Evolutionary conservation across 2,888 invertebrate species (phyloP).

Genomic region (Pecten maximus): DNA sequence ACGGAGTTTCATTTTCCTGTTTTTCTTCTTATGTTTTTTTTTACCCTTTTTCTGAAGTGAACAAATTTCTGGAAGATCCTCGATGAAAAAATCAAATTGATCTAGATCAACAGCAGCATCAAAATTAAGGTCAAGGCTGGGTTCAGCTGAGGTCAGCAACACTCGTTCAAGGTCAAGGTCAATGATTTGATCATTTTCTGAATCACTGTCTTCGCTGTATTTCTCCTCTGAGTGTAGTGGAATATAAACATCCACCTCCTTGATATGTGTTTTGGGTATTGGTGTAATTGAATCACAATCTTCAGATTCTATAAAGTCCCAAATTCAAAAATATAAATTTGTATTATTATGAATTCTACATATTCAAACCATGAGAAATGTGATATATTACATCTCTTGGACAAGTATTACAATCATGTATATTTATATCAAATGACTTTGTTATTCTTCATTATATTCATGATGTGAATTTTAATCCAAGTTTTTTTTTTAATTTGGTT

Average conservation of each 20-base stretch:
- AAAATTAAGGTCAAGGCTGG: slow-evolving; percentile 57
- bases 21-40: slow-evolving; percentile 45
- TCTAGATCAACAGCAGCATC: slow-evolving; percentile 57
- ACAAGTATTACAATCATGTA: too few relatives aligned
- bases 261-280: not conserved
- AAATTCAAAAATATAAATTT: not conserved
- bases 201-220: not conserved
- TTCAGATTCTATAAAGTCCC: not conserved
- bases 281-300: not conserved
- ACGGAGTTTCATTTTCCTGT: slow-evolving; percentile 13
- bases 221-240: not conserved
- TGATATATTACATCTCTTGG: too few relatives aligned
- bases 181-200: not conserved
- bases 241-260: not conserved
- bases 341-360: too few relatives aligned
- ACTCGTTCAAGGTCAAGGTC: not conserved
- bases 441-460: too few relatives aligned
- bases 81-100: slow-evolving; percentile 47
- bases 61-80: slow-evolving; percentile 39
- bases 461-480: too few relatives aligned
- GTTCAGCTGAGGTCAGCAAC: slow-evolving; percentile 58
- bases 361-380: too few relatives aligned
- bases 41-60: slow-evolving; percentile 36
- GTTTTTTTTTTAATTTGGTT: too few relatives aligned
- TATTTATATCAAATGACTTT: too few relatives aligned